Evolutionary conservation across 2,797 vertebrate species (phyloP), one percentile per base, ranked within the genome.

Genomic region (Telmatherina bonti): DNA sequence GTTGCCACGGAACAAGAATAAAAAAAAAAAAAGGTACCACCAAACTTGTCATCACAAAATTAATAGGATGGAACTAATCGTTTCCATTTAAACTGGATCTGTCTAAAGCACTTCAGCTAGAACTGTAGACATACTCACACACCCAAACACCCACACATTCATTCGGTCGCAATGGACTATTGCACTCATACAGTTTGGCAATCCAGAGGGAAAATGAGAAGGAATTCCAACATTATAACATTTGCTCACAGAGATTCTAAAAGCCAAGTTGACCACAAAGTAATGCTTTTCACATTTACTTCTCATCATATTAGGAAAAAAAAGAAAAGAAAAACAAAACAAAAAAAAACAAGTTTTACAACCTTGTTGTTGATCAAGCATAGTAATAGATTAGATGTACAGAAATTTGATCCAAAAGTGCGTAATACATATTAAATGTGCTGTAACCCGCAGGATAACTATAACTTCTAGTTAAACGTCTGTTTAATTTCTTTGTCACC

Each of bases 41-140:
- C 27, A 16, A 15, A 8, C 49, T 22, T 55, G 74, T 43, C 11
- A 26, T 35, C 30, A 29, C 63, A 13, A 59, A 55, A 55, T 5
- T 3, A 4, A 72, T 43, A 22, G 53, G 22, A 41, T 55, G 52
- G 62, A 64, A 64, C 52, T 9, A 10, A 55, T 55, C 7, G 16
- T 66, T 54, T 41, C 43, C 29, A 31, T 56, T 9, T 26, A 41
- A 45, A 27, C 30, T 33, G 24, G 22, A 11, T 36, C 15, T 22
- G 16, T 26, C 29, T 47, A 31, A 29, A 30, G 41, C 20, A 31
- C 41, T 53, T 27, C 33, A 18, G n/a, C 41, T 18, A 24, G 11
- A 15, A 2, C 24, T 51, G 24, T 15, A 13, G 20, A 26, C 12
- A 13, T 12, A 8, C 12, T 26, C 49, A 51, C 10, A 24, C 47